Evolutionary conservation across 2,113 vertebrate species (phyloP).

Genomic region (Cathartes aura): DNA sequence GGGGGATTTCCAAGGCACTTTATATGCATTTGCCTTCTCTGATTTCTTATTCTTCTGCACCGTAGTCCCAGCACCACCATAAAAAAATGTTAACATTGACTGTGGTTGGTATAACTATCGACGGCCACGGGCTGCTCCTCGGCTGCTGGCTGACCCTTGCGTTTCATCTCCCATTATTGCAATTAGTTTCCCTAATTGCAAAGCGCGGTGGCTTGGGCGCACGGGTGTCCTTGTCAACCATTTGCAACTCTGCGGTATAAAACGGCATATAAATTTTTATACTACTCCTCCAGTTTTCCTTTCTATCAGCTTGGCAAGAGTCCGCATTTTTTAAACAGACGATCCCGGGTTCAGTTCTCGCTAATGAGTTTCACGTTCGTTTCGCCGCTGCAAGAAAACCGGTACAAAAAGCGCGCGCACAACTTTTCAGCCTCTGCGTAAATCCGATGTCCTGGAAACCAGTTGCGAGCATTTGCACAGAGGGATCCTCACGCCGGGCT

Average conservation of each 20-base stretch:
- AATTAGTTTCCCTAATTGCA: not conserved
- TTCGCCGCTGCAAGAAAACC: not conserved
- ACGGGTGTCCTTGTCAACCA: not conserved
- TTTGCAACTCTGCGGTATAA: not conserved
- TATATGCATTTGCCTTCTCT: not conserved
- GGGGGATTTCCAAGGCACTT: not conserved
- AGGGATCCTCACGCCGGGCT: rapidly evolving
- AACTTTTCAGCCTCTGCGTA: not conserved
- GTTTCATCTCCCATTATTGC: not conserved
- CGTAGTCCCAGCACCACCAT: rapidly evolving
- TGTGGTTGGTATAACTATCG: not conserved
- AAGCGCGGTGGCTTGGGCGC: rapidly evolving
- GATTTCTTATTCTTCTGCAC: not conserved
- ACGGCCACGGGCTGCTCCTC: not conserved
- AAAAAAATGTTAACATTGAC: not conserved
- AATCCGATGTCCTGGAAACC: rapidly evolving
- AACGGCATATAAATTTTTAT: not conserved
- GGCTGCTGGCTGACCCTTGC: not conserved
- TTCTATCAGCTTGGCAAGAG: not conserved
- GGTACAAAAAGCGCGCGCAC: rapidly evolving
- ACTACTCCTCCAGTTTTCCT: not conserved
- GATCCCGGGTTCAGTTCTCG: not conserved
- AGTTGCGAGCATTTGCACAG: rapidly evolving
- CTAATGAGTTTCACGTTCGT: not conserved
- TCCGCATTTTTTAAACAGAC: not conserved